These are phyloP conservation scores for Callocephalon fimbriatum DNA, from an alignment of 2,113 vertebrate species.

Conservation along the genomic window DNA sequence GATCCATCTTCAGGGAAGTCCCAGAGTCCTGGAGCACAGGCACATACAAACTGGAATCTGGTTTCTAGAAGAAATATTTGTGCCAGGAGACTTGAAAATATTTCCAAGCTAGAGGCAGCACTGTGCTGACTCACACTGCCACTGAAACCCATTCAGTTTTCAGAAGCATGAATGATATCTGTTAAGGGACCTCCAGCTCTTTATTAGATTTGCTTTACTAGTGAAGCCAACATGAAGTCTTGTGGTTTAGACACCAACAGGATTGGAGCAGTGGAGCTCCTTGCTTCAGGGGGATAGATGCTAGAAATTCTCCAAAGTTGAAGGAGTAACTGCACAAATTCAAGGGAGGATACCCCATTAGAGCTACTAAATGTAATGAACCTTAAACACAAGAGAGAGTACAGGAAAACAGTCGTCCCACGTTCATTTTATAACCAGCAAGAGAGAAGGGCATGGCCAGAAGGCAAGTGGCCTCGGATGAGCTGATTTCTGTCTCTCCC, in stretches of 20 bases:
- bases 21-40: not conserved
- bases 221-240: not conserved
- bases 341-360: not conserved
- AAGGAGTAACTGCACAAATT: not conserved
- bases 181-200: not conserved
- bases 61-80: not conserved
- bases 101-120: constrained; percentile 21
- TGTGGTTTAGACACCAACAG: not conserved
- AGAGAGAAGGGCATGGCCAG: not conserved
- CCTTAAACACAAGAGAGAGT: not conserved
- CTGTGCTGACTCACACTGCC: constrained; percentile 7
- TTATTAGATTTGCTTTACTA: not conserved
- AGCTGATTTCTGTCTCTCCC: not conserved
- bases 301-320: not conserved
- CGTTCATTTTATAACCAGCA: not conserved
- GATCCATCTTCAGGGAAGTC: not conserved
- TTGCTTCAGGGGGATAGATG: not conserved
- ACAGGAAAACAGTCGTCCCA: fast-evolving
- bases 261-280: not conserved
- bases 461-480: not conserved
- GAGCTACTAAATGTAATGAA: not conserved
- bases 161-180: not conserved
- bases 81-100: constrained; percentile 6
- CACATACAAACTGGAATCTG: not conserved
- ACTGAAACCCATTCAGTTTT: constrained; percentile 27